Evolutionary conservation across 2,113 vertebrate species (phyloP).

Genomic region (Phylloscopus trochilus): DNA sequence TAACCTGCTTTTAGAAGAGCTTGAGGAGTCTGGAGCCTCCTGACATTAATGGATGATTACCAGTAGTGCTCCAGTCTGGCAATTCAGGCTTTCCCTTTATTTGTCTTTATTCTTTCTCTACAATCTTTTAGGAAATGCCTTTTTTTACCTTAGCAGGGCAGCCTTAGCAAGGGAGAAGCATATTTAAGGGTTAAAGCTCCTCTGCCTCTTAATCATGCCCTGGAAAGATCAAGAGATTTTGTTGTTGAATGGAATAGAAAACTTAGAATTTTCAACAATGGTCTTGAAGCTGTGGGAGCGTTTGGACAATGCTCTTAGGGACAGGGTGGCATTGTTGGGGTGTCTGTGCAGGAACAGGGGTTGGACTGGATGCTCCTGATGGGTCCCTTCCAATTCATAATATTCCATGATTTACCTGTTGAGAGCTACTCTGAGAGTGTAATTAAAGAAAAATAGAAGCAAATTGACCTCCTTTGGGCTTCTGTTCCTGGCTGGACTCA

Average conservation of each 20-base stretch:
- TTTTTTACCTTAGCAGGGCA: background rate
- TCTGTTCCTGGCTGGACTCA: background rate
- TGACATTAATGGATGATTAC: background rate
- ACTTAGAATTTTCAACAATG: background rate
- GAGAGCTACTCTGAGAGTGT: background rate
- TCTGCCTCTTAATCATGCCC: background rate
- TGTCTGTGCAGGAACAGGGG: background rate
- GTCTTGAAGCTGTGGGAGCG: fast-evolving
- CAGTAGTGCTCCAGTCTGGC: background rate
- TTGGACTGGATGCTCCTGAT: background rate
- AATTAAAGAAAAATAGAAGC: background rate
- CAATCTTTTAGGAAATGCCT: background rate
- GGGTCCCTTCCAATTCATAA: background rate
- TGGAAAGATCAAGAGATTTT: background rate
- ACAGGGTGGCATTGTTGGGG: background rate
- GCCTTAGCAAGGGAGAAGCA: background rate
- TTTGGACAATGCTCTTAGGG: background rate
- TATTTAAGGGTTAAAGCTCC: background rate
- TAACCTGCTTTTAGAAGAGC: background rate
- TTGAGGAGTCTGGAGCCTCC: background rate
- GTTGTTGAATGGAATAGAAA: background rate
- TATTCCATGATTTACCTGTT: background rate
- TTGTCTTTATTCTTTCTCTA: background rate
- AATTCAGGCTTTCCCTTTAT: background rate
- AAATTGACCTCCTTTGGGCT: background rate